These are phyloP conservation scores for Sminthurides aquaticus DNA, from an alignment of 2,888 invertebrate species.

Conservation along the genomic window DNA sequence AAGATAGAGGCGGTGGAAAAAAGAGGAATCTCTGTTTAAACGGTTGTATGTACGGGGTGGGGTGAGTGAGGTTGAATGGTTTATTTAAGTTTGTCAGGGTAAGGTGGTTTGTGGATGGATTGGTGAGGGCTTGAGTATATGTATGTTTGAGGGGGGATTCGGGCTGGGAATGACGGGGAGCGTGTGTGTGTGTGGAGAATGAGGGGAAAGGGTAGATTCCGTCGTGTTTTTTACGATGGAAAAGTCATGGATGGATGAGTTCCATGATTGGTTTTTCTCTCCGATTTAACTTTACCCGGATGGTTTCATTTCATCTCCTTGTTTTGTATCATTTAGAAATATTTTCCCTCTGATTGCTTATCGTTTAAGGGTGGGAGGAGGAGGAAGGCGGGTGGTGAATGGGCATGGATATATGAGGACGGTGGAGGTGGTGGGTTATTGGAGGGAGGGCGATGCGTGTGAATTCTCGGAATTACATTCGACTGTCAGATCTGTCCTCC, in stretches of 20 bases:
- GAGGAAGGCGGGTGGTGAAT: too few relatives aligned
- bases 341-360: neutral
- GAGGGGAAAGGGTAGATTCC: neutral
- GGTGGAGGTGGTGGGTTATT: too few relatives aligned
- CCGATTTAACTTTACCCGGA: conserved; percentile 28
- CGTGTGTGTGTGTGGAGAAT: too few relatives aligned
- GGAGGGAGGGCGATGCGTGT: too few relatives aligned
- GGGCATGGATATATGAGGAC: too few relatives aligned
- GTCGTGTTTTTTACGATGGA: conserved; percentile 19
- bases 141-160: neutral
- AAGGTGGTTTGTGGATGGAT: neutral
- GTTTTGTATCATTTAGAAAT: neutral
- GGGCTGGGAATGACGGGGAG: too few relatives aligned
- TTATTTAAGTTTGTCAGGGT: neutral
- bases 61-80: too few relatives aligned
- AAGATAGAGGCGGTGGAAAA: too few relatives aligned
- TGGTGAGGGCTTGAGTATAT: neutral
- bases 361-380: neutral
- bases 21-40: too few relatives aligned
- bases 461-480: too few relatives aligned
- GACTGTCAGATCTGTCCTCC: too few relatives aligned
- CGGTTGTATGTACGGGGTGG: too few relatives aligned
- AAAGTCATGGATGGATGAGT: conserved; percentile 23
- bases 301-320: conserved; percentile 11
- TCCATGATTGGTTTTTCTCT: conserved; percentile 34